A percentile compares a stretch with the other conserved stretches of the same genome.
These are phyloP conservation scores for Diplosoma virens DNA, from an alignment of 23 tunicate genomes.

Conservation along the genomic window DNA sequence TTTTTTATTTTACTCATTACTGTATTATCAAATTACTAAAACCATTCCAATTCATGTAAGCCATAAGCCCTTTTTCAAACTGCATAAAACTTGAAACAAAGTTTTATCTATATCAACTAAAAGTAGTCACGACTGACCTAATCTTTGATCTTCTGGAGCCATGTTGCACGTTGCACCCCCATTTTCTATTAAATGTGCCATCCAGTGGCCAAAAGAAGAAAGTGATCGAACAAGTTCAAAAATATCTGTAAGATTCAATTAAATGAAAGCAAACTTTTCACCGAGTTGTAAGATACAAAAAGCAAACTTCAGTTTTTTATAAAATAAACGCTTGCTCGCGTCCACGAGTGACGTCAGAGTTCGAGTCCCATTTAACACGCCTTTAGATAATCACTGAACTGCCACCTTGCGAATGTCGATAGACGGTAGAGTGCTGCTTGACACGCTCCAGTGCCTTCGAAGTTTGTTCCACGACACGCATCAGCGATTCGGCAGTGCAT, in stretches of 20 bases:
- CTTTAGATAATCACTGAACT: too few relatives aligned
- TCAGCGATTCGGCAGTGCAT: slow-evolving; percentile 51
- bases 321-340: not conserved
- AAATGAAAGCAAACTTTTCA: too few relatives aligned
- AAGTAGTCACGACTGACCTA: slow-evolving; percentile 18
- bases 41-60: too few relatives aligned
- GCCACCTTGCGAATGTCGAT: too few relatives aligned
- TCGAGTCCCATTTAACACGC: too few relatives aligned
- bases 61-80: too few relatives aligned
- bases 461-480: slow-evolving; percentile 37
- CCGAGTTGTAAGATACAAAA: too few relatives aligned
- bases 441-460: slow-evolving; percentile 7
- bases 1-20: not conserved
- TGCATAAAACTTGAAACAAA: too few relatives aligned
- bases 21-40: not conserved
- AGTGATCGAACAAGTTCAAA: slow-evolving; percentile 47
- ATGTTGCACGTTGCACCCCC: slow-evolving; percentile 87
- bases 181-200: slow-evolving; percentile 69
- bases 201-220: slow-evolving; percentile 76
- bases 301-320: not conserved
- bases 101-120: too few relatives aligned
- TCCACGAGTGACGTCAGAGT: not conserved
- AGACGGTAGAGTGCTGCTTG: not conserved
- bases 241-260: slow-evolving; percentile 25
- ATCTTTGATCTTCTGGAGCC: slow-evolving; percentile 48